A percentile compares a stretch with the other conserved stretches of the same genome.
These are phyloP conservation scores for Tridacna gigas DNA, from an alignment of 2,888 invertebrate species.

Conservation along the genomic window DNA sequence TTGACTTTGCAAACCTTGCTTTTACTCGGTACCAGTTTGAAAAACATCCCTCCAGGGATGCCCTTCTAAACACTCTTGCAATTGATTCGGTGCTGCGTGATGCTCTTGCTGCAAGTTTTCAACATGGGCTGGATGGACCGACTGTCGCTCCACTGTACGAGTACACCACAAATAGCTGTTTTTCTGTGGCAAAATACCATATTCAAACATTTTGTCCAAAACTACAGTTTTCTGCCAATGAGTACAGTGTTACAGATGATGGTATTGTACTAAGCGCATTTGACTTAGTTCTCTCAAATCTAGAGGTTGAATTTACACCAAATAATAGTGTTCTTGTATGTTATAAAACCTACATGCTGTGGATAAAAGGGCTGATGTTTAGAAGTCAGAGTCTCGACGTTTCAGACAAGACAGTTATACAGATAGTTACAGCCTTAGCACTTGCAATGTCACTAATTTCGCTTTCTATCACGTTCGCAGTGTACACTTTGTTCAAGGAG, in stretches of 20 bases:
- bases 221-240: neutral
- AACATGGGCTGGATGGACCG: neutral
- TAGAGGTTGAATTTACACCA: neutral
- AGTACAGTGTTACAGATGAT: conserved; percentile 5
- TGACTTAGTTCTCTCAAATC: neutral
- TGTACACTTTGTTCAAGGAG: conserved; percentile 30
- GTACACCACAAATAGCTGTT: neutral
- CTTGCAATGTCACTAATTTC: conserved; percentile 31
- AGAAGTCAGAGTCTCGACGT: neutral
- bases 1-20: neutral
- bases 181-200: neutral
- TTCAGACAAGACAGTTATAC: neutral
- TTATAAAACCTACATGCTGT: neutral
- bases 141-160: neutral
- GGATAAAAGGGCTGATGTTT: neutral
- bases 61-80: neutral
- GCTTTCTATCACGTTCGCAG: conserved; percentile 26
- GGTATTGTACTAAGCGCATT: neutral
- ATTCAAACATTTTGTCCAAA: conserved; percentile 8
- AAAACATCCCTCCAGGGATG: neutral
- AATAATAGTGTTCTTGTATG: neutral
- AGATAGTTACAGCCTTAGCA: conserved; percentile 36
- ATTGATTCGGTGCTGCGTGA: neutral
- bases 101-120: neutral
- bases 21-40: neutral